phyloP scores from a whole-genome alignment of 92 coral and sea anemone species.

The Phenganax stokvisi region DNA sequence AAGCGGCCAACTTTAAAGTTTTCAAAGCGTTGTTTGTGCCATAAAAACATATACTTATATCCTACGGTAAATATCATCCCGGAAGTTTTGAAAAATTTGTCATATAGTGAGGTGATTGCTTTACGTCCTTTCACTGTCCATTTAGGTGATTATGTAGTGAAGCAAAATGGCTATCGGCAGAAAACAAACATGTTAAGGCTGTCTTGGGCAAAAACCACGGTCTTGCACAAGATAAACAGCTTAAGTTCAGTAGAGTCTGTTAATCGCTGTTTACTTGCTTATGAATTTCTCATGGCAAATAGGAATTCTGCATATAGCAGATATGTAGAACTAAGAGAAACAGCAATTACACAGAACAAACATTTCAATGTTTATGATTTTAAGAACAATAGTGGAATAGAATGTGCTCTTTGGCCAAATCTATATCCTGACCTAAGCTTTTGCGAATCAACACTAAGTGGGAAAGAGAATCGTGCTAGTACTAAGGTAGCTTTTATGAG shows the following conservation, averaged over 20 bases:
- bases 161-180: constrained; percentile 35
- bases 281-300: constrained; percentile 14
- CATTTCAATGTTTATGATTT: constrained; percentile 29
- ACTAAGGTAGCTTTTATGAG: constrained; percentile 30
- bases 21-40: background rate
- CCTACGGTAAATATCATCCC: background rate
- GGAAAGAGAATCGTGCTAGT: constrained; percentile 26
- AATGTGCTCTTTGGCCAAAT: background rate
- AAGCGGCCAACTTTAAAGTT: background rate
- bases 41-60: background rate
- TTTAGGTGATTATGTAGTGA: constrained; percentile 16
- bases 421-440: constrained; percentile 34
- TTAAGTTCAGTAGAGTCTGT: background rate
- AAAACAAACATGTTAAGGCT: background rate
- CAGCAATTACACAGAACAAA: background rate
- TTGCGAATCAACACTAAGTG: constrained; percentile 42
- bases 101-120: background rate
- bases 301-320: background rate
- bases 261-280: background rate
- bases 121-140: constrained; percentile 38
- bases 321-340: constrained; percentile 7
- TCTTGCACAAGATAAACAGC: background rate
- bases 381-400: background rate
- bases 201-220: background rate
- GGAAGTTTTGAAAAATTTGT: background rate